Evolutionary conservation across 2,888 invertebrate genomes (phyloP).

Genomic region (Drosophila neonasuta): DNA sequence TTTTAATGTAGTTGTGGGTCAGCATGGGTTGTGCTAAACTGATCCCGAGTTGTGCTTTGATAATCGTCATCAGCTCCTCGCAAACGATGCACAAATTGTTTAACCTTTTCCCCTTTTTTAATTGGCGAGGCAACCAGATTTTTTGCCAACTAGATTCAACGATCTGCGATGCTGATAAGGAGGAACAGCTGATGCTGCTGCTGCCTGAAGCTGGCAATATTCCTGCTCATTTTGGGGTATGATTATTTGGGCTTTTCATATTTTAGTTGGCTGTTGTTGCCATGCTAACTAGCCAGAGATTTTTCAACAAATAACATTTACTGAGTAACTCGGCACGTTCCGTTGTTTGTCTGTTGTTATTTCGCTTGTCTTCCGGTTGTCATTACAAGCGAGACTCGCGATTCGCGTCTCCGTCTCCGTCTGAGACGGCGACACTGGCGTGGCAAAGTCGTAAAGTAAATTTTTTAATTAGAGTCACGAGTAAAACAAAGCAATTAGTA

Average conservation of each 20-base stretch:
- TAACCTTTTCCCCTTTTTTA: constrained; percentile 39
- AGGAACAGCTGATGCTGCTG: constrained; percentile 16
- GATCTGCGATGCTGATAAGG: constrained; percentile 43
- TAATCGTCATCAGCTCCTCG: constrained; percentile 49
- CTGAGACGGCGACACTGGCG: constrained; percentile 21
- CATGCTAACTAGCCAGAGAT: constrained; percentile 26
- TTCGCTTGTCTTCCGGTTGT: constrained; percentile 35
- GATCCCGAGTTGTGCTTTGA: constrained; percentile 25
- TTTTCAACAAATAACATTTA: constrained; percentile 33
- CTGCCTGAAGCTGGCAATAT: constrained; percentile 14
- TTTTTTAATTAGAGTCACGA: constrained; percentile 77
- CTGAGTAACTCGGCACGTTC: constrained; percentile 25
- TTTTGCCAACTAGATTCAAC: constrained; percentile 34
- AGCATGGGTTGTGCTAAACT: neutral
- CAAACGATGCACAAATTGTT: constrained; percentile 50
- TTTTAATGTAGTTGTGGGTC: constrained; percentile 15
- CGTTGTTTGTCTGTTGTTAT: constrained; percentile 2
- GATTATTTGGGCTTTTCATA: constrained; percentile 47
- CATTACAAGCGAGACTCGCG: constrained; percentile 23
- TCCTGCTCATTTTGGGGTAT: constrained; percentile 44
- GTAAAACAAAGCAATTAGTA: constrained; percentile 76
- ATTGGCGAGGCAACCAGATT: constrained; percentile 42
- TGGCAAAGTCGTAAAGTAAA: constrained; percentile 71
- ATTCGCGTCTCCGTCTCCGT: constrained; percentile 6
- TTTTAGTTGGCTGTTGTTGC: constrained; percentile 46